A percentile compares a stretch with the other conserved stretches of the same genome.
phyloP scores from a whole-genome alignment of 2,113 vertebrate genomes.

The Cryptomyrus ogoouensis region DNA sequence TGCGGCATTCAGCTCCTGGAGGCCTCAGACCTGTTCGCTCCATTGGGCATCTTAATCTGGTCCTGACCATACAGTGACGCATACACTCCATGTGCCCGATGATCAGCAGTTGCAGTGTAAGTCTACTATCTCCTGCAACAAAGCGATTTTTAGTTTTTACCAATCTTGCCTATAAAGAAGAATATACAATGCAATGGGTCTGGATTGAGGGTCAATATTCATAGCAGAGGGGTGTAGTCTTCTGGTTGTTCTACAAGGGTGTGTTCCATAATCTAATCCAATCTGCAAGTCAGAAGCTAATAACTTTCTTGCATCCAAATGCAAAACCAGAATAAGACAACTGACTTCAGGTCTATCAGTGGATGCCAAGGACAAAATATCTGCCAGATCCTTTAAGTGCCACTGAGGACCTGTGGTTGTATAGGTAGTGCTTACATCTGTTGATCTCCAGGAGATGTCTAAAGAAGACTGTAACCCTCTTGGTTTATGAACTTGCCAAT shows the following conservation, averaged over 20 bases:
- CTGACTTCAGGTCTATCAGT: constrained; percentile 61
- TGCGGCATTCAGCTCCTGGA: neutral
- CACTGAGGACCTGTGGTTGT: neutral
- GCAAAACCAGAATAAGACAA: constrained; percentile 63
- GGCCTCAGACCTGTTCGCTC: neutral
- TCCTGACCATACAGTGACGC: neutral
- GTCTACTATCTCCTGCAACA: neutral
- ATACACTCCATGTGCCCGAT: neutral
- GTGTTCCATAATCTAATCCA: constrained; percentile 52
- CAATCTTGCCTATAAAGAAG: neutral
- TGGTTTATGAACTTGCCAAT: constrained; percentile 72
- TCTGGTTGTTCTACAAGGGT: neutral
- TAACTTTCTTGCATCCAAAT: constrained; percentile 42
- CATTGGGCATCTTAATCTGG: neutral
- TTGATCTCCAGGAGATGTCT: constrained; percentile 73
- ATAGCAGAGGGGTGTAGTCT: neutral
- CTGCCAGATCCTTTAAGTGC: neutral
- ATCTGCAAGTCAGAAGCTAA: constrained; percentile 45
- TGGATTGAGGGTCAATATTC: neutral
- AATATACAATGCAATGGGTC: neutral
- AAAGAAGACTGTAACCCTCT: constrained; percentile 74
- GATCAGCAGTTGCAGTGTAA: neutral
- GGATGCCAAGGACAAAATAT: constrained; percentile 40
- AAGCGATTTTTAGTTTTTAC: neutral
- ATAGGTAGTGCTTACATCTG: constrained; percentile 59